These are phyloP conservation scores for Carassius gibelio DNA, from an alignment of 2,113 vertebrate species.

Conservation along the genomic window DNA sequence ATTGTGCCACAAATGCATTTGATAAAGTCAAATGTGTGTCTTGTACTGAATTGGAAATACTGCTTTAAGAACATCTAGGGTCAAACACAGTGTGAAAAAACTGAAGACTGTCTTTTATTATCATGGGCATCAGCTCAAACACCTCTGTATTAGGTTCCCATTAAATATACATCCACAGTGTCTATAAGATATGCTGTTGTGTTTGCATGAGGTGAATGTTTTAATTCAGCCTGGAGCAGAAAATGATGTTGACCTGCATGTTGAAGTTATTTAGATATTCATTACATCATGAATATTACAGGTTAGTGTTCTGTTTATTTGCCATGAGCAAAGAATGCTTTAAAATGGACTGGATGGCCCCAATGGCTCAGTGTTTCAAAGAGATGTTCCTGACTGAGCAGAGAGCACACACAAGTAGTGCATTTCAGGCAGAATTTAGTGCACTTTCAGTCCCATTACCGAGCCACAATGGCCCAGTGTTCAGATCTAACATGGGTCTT, in stretches of 20 bases:
- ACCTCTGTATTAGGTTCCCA: slow-evolving; percentile 32
- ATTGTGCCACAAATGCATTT: not conserved
- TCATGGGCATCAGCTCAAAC: not conserved
- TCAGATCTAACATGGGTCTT: slow-evolving; percentile 30
- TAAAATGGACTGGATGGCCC: slow-evolving; percentile 25
- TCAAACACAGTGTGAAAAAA: not conserved
- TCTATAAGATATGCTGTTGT: slow-evolving; percentile 40
- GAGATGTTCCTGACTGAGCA: slow-evolving; percentile 18
- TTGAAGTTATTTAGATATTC: slow-evolving; percentile 37
- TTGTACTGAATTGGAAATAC: not conserved
- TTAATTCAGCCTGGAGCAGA: slow-evolving; percentile 41
- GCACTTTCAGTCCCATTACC: slow-evolving; percentile 39
- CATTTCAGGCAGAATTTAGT: slow-evolving; percentile 45
- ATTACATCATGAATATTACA: slow-evolving; percentile 46
- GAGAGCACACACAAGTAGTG: slow-evolving; percentile 31
- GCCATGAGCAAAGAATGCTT: not conserved
- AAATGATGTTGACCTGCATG: slow-evolving; percentile 36
- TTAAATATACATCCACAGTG: slow-evolving; percentile 46
- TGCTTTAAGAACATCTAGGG: not conserved
- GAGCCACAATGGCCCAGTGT: slow-evolving; percentile 51
- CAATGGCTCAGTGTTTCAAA: slow-evolving; percentile 11
- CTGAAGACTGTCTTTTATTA: not conserved
- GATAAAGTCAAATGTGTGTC: not conserved
- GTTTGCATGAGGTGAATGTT: slow-evolving; percentile 38
- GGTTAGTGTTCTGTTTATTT: slow-evolving; percentile 14